Evolutionary conservation across 2,888 invertebrate species (phyloP).

Genomic region (Nudaria mundana): DNA sequence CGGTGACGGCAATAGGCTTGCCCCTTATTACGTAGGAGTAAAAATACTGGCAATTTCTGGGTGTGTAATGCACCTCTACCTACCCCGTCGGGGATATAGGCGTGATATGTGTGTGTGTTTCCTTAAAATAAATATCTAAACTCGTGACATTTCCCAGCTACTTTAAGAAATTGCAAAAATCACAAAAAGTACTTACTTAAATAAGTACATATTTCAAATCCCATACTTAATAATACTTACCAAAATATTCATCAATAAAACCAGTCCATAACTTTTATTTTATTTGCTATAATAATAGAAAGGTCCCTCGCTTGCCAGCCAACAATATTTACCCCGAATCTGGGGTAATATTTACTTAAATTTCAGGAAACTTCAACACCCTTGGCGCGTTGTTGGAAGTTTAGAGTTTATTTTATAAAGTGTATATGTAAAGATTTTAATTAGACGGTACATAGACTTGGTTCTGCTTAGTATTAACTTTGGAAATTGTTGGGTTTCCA

Average conservation of each 20-base stretch:
- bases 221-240: neutral
- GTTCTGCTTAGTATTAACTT: neutral
- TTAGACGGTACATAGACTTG: slow-evolving; percentile 14
- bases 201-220: neutral
- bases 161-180: too few species aligned
- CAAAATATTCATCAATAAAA: slow-evolving; percentile 7
- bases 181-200: too few species aligned
- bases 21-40: too few species aligned
- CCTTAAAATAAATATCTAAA: too few species aligned
- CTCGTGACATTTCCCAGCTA: too few species aligned
- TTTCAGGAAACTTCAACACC: slow-evolving; percentile 14
- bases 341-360: slow-evolving; percentile 17
- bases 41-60: too few species aligned
- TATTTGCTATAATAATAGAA: slow-evolving; percentile 31
- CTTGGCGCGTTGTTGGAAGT: slow-evolving; percentile 17
- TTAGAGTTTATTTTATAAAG: slow-evolving; percentile 26
- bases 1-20: too few species aligned
- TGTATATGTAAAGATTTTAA: slow-evolving; percentile 30
- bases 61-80: too few species aligned
- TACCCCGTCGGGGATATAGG: too few species aligned
- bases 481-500: neutral
- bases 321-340: slow-evolving; percentile 30
- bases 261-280: slow-evolving; percentile 27
- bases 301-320: slow-evolving; percentile 16
- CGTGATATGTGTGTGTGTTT: too few species aligned